phyloP scores from a whole-genome alignment of 2,113 vertebrate genomes.

The Oryzias javanicus region DNA sequence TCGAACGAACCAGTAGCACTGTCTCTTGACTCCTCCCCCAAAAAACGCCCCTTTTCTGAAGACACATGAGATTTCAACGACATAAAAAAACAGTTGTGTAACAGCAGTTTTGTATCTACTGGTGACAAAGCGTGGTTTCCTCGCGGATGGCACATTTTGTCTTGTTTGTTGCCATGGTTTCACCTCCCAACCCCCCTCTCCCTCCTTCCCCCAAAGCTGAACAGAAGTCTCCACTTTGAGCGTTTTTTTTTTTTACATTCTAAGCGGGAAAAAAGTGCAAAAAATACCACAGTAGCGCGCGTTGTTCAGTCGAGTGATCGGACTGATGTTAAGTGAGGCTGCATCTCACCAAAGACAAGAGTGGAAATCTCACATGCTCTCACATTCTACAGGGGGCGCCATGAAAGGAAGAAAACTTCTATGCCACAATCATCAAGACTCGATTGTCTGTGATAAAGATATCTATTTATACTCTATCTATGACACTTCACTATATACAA shows the following conservation, averaged over 20 bases:
- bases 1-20: conserved; percentile 23
- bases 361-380: conserved; percentile 29
- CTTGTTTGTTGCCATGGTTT: background rate
- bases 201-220: background rate
- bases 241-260: conserved; percentile 62
- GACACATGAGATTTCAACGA: conserved; percentile 9
- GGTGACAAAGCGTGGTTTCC: conserved; percentile 8
- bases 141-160: background rate
- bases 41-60: conserved; percentile 4
- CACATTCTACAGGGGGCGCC: conserved; percentile 52
- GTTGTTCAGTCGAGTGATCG: conserved; percentile 6
- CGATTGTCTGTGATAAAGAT: conserved; percentile 75
- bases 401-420: conserved; percentile 54
- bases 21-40: conserved; percentile 17
- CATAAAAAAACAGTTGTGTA: conserved; percentile 5
- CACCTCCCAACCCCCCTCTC: background rate
- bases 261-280: conserved; percentile 66
- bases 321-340: conserved; percentile 21
- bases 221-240: conserved; percentile 2
- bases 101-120: conserved; percentile 15
- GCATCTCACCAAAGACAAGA: conserved; percentile 31
- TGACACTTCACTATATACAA: conserved; percentile 66
- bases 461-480: conserved; percentile 58
- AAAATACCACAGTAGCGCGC: conserved; percentile 49
- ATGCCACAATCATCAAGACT: conserved; percentile 65